Conservation (phyloP, 2,888 invertebrate genomes). For the Synanthedon tipuliformis region DNA sequence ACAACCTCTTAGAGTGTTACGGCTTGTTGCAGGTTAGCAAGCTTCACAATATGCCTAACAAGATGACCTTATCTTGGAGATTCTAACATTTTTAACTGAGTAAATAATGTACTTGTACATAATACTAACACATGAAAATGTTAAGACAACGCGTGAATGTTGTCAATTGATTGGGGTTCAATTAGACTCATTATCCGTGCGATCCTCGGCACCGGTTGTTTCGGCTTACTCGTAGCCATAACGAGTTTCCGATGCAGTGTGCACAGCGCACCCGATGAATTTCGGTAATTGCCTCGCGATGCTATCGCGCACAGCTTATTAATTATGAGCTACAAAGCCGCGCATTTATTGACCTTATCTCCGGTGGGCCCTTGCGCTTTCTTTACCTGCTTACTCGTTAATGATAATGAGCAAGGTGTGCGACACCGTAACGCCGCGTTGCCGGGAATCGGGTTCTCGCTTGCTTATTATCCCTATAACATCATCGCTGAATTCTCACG, state of each 20-base stretch:
- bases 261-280: slow-evolving; percentile 25
- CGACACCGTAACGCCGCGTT: slow-evolving; percentile 36
- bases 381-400: slow-evolving; percentile 43
- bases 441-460: slow-evolving; percentile 1
- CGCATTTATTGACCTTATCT: slow-evolving; percentile 65
- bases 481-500: not conserved
- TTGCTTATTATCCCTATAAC: not conserved
- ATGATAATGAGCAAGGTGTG: slow-evolving; percentile 49
- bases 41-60: too few relatives aligned
- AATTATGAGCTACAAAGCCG: slow-evolving; percentile 51
- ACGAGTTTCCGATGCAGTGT: slow-evolving; percentile 32
- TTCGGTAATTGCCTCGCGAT: slow-evolving; percentile 51
- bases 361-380: slow-evolving; percentile 53
- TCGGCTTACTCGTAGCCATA: slow-evolving; percentile 24
- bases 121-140: too few relatives aligned
- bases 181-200: too few relatives aligned
- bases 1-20: too few relatives aligned
- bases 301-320: slow-evolving; percentile 47
- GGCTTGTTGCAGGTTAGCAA: too few relatives aligned
- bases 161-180: too few relatives aligned
- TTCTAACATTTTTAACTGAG: too few relatives aligned
- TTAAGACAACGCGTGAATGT: too few relatives aligned
- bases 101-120: too few relatives aligned
- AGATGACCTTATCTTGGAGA: too few relatives aligned
- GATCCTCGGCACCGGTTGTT: too few relatives aligned